These are phyloP conservation scores for Augiades crinisus DNA, from an alignment of 2,888 invertebrate genomes.

Conservation along the genomic window DNA sequence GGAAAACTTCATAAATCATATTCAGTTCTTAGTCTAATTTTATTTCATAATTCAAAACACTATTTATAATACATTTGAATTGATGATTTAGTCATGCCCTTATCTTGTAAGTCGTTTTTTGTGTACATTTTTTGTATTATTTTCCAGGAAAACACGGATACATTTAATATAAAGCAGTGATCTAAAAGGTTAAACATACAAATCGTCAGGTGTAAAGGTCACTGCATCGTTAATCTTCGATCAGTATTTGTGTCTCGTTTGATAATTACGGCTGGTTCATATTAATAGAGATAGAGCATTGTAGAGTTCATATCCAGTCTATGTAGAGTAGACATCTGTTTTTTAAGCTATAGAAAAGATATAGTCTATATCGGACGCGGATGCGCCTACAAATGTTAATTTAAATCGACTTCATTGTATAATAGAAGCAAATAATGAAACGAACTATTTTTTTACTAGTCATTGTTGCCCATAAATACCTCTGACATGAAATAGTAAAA, in stretches of 20 bases:
- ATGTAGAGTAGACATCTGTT: no score
- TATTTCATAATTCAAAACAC: not conserved
- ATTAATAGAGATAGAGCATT: no score
- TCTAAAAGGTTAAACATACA: not conserved
- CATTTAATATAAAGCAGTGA: not conserved
- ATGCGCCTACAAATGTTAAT: no score
- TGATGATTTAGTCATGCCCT: not conserved
- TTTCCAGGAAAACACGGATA: not conserved
- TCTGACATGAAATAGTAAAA: no score
- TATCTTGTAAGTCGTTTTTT: not conserved
- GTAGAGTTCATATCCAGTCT: not conserved
- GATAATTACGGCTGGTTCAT: not conserved
- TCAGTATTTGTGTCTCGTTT: not conserved
- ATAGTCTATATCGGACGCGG: no score
- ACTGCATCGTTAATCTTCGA: not conserved
- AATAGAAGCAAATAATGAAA: no score
- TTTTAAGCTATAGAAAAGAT: no score
- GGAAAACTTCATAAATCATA: no score
- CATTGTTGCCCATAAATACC: no score
- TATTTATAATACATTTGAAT: not conserved
- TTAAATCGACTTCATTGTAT: slow-evolving; percentile 5
- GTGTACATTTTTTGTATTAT: not conserved
- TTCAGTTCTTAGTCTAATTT: no score
- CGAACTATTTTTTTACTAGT: no score
- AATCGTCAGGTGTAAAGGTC: not conserved